A percentile compares a stretch with the other conserved stretches of the same genome.
Evolutionary conservation across 2,797 vertebrate species (phyloP).

Genomic region (Chromobotia macracanthus): DNA sequence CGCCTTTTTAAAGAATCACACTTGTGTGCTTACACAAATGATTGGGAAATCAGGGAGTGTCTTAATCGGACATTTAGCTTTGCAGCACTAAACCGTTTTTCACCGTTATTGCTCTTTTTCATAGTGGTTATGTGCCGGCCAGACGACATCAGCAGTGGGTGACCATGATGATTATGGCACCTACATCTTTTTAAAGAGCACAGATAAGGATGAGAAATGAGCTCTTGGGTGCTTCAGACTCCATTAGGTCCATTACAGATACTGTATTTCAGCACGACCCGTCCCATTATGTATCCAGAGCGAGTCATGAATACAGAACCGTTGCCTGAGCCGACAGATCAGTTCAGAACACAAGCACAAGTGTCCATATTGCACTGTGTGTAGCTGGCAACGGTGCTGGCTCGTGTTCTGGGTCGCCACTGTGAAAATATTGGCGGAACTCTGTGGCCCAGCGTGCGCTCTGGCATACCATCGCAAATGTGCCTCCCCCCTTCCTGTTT

Average conservation of each 20-base stretch:
- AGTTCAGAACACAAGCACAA: conserved; percentile 42
- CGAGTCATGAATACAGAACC: conserved; percentile 6
- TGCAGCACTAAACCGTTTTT: conserved; percentile 46
- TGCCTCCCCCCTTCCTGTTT: conserved; percentile 63
- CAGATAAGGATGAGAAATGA: conserved; percentile 55
- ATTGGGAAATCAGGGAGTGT: conserved; percentile 41
- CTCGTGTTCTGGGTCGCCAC: conserved; percentile 70
- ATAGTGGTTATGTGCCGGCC: conserved; percentile 31
- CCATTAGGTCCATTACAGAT: conserved; percentile 1
- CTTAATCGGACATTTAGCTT: conserved; percentile 35
- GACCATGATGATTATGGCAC: conserved; percentile 44
- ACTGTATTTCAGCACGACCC: conserved; percentile 24
- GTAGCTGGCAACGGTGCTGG: conserved; percentile 66
- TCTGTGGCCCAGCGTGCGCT: conserved; percentile 71
- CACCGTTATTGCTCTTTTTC: conserved; percentile 52
- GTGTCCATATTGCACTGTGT: conserved; percentile 68
- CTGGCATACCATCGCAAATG: conserved; percentile 71
- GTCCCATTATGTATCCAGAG: conserved; percentile 20
- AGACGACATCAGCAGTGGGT: conserved; percentile 39
- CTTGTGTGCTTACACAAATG: conserved; percentile 26
- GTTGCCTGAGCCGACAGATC: not conserved
- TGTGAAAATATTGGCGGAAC: conserved; percentile 70
- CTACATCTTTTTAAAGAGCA: conserved; percentile 51
- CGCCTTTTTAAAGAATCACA: conserved; percentile 31
- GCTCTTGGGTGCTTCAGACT: conserved; percentile 3